These are phyloP conservation scores for Seladonia tumulorum DNA, from an alignment of 2,888 invertebrate species.

Conservation along the genomic window DNA sequence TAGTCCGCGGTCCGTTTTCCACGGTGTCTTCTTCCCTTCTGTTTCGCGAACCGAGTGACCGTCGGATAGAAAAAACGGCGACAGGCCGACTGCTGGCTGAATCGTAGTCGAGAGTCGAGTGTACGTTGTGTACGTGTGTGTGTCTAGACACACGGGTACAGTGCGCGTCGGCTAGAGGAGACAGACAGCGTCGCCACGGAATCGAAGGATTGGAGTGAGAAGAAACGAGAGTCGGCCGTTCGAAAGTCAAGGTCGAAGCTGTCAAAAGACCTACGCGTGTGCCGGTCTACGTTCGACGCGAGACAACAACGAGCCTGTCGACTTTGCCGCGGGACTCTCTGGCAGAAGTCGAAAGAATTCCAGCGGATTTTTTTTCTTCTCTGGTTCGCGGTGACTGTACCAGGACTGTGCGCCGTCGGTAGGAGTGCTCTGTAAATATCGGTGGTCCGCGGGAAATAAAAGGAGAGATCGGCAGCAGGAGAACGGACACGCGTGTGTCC, in stretches of 20 bases:
- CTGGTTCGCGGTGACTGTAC: conserved; percentile 18
- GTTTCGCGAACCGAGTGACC: conserved; percentile 23
- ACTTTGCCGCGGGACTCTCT: not conserved
- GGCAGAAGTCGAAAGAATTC: conserved; percentile 31
- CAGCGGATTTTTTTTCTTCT: conserved; percentile 15
- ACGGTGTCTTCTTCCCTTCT: not conserved
- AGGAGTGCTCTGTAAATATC: conserved; percentile 57
- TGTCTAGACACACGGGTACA: not conserved
- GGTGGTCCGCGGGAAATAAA: conserved; percentile 16
- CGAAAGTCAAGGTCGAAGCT: conserved; percentile 68
- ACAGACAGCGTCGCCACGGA: conserved; percentile 21
- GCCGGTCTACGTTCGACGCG: not conserved
- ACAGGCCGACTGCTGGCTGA: conserved; percentile 41
- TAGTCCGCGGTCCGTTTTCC: conserved; percentile 38
- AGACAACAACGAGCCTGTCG: not conserved
- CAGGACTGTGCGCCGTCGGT: conserved; percentile 1
- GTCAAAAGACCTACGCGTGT: conserved; percentile 54
- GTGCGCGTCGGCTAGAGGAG: not conserved
- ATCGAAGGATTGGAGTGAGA: not conserved
- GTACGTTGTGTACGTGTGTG: not conserved
- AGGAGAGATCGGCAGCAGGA: conserved; percentile 1
- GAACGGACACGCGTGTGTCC: conserved; percentile 4
- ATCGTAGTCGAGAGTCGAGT: not conserved
- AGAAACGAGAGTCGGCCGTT: conserved; percentile 18
- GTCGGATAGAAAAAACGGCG: conserved; percentile 41